Evolutionary conservation across 2,888 invertebrate species (phyloP), one percentile per base, ranked within the genome.

Genomic region (Chydorus sphaericus): DNA sequence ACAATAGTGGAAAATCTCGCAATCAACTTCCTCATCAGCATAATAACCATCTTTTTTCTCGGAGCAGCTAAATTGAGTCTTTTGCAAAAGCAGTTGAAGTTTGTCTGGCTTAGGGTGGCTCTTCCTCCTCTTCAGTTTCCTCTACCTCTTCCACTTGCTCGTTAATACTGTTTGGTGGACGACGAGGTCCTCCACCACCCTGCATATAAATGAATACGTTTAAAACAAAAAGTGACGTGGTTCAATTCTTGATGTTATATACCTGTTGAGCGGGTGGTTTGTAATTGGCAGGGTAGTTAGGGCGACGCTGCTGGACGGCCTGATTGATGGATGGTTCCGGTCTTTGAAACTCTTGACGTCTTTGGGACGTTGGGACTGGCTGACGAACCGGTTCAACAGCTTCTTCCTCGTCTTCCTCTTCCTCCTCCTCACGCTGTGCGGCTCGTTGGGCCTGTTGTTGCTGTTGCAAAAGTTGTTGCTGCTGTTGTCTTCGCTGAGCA

Each of bases 1-100:
- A 67, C 91, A 91, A 70, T 91, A 91, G 68, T 91, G 91, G 79
- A 91, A 92, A 37, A 91, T 88, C 71, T 91, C 90, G 66, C 91
- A 92, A 64, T 80, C 80, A 26, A 92, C 77, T 48, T 84, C 85
- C 65, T 88, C 85, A 66, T 91, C 91, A 29, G 91, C 91, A 67
- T 91, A 91, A 72, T 91, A 92, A 8, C 91, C 91, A 11, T 86
- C 85, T 66, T 84, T 84, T 66, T 83, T 85, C 64, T 77, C 79
- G 37, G 76, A 76, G 68, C 91, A 91, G 66, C 79, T 77, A 70
- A 91, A 92, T 68, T 84, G 85, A 59, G 88, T 87, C 68, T 88
- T 83, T 55, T 83, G 84, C 58, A 91, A 75, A 51, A 91, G 75
- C 39, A 80, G 70, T 14, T 82, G 79, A 18, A 91, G 76, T 63